phyloP scores from a whole-genome alignment of 2,797 vertebrate genomes.

The Sandelia bainsii region DNA sequence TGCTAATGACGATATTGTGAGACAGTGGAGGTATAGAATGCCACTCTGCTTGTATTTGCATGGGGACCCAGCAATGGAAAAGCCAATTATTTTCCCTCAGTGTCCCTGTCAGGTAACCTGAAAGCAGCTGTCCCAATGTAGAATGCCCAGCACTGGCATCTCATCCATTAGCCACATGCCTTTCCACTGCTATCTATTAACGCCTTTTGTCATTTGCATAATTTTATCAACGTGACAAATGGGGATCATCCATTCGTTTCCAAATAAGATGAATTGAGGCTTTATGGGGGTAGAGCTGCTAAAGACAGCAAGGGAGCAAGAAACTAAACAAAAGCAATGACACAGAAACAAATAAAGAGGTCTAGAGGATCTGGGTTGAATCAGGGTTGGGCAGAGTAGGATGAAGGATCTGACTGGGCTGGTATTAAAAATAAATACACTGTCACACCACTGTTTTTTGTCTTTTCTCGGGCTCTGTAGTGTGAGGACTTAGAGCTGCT shows the following conservation, averaged over 20 bases:
- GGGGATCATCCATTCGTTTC: constrained; percentile 79
- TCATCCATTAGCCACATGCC: constrained; percentile 83
- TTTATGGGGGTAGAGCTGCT: constrained; percentile 62
- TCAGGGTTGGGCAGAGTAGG: constrained; percentile 42
- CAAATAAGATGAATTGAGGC: constrained; percentile 82
- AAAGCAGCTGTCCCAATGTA: constrained; percentile 81
- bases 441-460: constrained; percentile 64
- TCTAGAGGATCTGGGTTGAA: constrained; percentile 52
- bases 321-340: constrained; percentile 70
- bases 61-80: constrained; percentile 77
- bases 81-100: constrained; percentile 87
- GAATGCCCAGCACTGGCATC: constrained; percentile 77
- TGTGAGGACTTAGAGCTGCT: constrained; percentile 53
- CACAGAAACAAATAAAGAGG: constrained; percentile 71
- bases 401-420: constrained; percentile 56
- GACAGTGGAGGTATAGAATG: constrained; percentile 58
- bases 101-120: constrained; percentile 85
- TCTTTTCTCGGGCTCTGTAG: constrained; percentile 49
- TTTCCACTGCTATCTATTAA: constrained; percentile 82
- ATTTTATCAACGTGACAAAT: constrained; percentile 85
- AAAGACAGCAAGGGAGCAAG: constrained; percentile 52
- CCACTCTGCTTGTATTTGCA: constrained; percentile 78
- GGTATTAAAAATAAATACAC: constrained; percentile 63
- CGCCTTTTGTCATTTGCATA: constrained; percentile 85
- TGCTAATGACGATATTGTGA: constrained; percentile 78